These are phyloP conservation scores for Oryctes rhinoceros DNA, from an alignment of 1,140 invertebrate genomes.

Conservation along the genomic window DNA sequence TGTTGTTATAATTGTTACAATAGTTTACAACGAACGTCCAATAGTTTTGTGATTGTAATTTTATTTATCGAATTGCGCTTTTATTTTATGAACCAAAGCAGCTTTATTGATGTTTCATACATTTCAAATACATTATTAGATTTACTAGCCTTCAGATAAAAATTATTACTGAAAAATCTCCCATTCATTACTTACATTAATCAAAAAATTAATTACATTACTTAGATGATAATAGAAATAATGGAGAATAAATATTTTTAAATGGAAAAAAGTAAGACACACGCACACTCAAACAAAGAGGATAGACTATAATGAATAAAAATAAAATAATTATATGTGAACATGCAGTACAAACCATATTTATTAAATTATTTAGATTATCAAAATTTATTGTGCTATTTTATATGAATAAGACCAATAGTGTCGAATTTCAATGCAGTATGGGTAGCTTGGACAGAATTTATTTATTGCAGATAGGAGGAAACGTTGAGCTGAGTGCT, in stretches of 20 bases:
- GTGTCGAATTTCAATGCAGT: constrained; percentile 2
- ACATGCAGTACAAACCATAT: constrained; percentile 32
- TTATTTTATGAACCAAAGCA: constrained; percentile 2
- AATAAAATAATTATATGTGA: constrained; percentile 27
- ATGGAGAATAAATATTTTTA: constrained; percentile 23
- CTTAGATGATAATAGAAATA: background rate
- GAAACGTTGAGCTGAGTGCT: background rate
- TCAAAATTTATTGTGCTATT: constrained; percentile 5
- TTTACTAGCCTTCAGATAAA: constrained; percentile 28
- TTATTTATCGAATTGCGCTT: constrained; percentile 7
- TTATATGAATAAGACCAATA: constrained; percentile 24
- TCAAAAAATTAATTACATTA: background rate
- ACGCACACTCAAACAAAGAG: background rate
- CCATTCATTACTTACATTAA: background rate
- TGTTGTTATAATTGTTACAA: background rate
- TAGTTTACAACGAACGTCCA: background rate
- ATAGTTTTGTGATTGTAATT: constrained; percentile 7
- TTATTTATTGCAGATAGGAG: constrained; percentile 17
- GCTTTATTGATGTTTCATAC: background rate
- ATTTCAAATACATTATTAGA: constrained; percentile 1
- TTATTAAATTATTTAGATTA: constrained; percentile 33
- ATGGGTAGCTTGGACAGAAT: constrained; percentile 5
- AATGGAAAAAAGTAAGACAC: background rate
- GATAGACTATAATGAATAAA: constrained; percentile 6
- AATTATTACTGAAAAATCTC: background rate